Base-by-base conservation (phyloP, 2,888 invertebrate genomes). In the Drosophila infuscata region DNA sequence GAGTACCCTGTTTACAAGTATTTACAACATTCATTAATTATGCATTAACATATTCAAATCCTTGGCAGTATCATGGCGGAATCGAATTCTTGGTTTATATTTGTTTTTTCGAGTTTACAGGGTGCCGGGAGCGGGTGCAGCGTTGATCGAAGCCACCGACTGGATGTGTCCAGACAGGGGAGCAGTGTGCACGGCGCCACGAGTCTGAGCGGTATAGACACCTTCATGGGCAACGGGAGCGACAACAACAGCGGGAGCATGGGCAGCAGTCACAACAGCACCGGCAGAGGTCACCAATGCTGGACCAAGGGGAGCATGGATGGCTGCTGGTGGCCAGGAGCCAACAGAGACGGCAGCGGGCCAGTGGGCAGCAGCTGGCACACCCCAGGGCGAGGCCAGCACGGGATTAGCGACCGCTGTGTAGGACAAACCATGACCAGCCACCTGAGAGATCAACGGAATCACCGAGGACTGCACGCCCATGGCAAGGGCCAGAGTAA, bases 401-500 rank as follows among this genome's bases (percentile, higher is more conserved):
- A 80, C 80, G 33, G 88, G 82, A 62, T 83, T 77, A n/a, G 85
- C 83, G 30, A 84, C 90, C 38, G 91, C 91, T 25, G 92, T 92
- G 46, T 87, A 92, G 17, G 90, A 89, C n/a, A 91, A 82, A 60
- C 91, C 91, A 76, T 84, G 81, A 30, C 79, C 83, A 51, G 83
- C 86, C 65, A 90, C 58, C 74, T 91, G 90, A 9, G 90, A 85
- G 70, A 88, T 46, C 83, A 73, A 78, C 30, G 91, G 89, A 60
- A 92, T 81, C 66, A 92, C 69, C 4, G 92, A 92, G 9, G 92
- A 90, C 82, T 93, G 91, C 32, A 88, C 91, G 66, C 90, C 90
- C 84, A 91, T 81, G 83, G 91, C 90, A 41, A 93, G 87, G 67
- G 92, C 92, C 88, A 93, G 87, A 70, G 91, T 85, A 77, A 91